These are phyloP conservation scores for Phlogophora meticulosa DNA, from an alignment of 2,888 invertebrate genomes.

Conservation along the genomic window DNA sequence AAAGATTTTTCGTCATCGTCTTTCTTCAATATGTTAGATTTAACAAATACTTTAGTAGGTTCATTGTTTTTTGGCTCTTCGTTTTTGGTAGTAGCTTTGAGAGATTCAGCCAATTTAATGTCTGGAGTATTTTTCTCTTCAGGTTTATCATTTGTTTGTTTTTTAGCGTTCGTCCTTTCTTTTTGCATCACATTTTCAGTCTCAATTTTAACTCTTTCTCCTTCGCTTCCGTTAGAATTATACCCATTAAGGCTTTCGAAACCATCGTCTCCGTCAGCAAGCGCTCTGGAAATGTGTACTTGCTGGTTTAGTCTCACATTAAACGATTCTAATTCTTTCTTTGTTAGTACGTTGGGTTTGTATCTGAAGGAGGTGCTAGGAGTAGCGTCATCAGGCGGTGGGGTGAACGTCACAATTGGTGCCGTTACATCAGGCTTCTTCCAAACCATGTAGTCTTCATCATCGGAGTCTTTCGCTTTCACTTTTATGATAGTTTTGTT, in stretches of 20 bases:
- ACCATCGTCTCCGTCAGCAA: constrained; percentile 94
- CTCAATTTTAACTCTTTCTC: constrained; percentile 74
- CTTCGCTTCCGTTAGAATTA: constrained; percentile 93
- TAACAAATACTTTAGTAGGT: constrained; percentile 41
- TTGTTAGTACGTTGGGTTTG: constrained; percentile 84
- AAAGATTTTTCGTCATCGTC: constrained; percentile 86
- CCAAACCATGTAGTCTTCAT: constrained; percentile 89
- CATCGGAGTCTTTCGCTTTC: constrained; percentile 88
- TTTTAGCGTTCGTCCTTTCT: constrained; percentile 67
- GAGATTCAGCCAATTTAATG: constrained; percentile 42
- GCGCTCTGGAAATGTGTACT: constrained; percentile 74
- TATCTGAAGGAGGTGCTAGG: constrained; percentile 79
- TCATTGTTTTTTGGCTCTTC: constrained; percentile 36
- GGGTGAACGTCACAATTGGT: constrained; percentile 87
- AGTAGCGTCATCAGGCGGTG: constrained; percentile 81
- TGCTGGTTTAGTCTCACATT: constrained; percentile 81
- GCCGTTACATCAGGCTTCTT: constrained; percentile 83
- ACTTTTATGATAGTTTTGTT: constrained; percentile 78
- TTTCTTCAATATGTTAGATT: constrained; percentile 74
- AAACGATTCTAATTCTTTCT: constrained; percentile 86
- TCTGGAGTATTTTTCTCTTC: constrained; percentile 66
- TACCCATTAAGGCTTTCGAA: constrained; percentile 96
- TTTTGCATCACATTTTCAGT: constrained; percentile 63
- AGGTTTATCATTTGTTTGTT: constrained; percentile 43
- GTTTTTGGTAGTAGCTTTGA: constrained; percentile 50